phyloP scores from a whole-genome alignment of 2,797 vertebrate species.

The Phalanger gymnotis region DNA sequence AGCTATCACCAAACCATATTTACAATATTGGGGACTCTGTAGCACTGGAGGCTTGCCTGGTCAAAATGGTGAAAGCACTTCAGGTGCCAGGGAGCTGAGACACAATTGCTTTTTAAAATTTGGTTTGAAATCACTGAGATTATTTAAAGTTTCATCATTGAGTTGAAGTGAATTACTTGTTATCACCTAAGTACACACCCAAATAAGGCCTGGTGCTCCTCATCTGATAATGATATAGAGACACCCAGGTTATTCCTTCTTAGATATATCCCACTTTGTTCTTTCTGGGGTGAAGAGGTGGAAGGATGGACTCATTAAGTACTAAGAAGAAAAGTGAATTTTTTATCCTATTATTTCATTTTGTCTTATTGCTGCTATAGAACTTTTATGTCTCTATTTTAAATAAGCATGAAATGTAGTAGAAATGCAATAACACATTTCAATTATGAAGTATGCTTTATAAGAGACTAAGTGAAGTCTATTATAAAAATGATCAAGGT shows the following conservation, averaged over 20 bases:
- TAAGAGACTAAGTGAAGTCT: neutral
- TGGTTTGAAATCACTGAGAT: neutral
- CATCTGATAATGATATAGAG: neutral
- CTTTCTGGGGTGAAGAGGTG: neutral
- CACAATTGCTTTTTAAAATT: neutral
- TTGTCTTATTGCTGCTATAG: neutral
- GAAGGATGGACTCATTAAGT: neutral
- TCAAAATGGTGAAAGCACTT: neutral
- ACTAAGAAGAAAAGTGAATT: neutral
- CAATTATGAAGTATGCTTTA: neutral
- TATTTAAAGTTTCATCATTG: neutral
- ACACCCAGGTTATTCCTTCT: neutral
- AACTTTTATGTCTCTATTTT: neutral
- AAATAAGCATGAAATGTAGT: conserved; percentile 12
- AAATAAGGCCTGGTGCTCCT: neutral
- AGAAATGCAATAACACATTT: neutral
- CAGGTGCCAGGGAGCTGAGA: neutral
- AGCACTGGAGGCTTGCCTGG: neutral
- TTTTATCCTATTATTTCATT: neutral
- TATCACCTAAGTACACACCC: neutral
- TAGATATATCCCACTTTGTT: neutral
- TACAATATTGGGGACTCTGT: neutral
- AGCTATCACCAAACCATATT: neutral
- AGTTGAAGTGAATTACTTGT: neutral
- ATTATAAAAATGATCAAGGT: neutral